Evolutionary conservation across 2,888 invertebrate genomes (phyloP), one percentile per base, ranked within the genome.

Genomic region (Agrilus biguttatus): DNA sequence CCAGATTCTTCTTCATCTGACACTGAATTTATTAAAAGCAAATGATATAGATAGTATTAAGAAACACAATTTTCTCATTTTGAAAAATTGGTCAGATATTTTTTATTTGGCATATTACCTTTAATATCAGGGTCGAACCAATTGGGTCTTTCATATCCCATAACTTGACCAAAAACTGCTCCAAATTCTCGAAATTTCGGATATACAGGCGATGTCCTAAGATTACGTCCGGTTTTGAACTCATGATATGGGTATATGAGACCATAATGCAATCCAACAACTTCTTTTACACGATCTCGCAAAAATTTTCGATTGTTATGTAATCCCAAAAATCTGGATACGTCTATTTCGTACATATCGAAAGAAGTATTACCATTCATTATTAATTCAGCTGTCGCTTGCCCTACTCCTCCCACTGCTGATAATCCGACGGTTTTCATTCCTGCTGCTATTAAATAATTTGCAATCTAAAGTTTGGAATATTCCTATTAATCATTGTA

Each of bases 361-460:
- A 83, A 72, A 23, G 78, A 77, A 0, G 89, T 81, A 49, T 79
- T 78, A 0, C 88, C 88, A 48, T 84, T 80, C 0, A 84, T 75
- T 37, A 97, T 89, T 59, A 88, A 78, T 62, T 95, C 89, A 0
- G 86, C 87, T 0, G 92, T 81, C 1, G 88, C 80, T 55, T 84
- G 77, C 0, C 95, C 96, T n/a, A 95, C 84, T 5, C 96, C 97
- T 0, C 93, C 95, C 0, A 93, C 91, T 8, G 91, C 87, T 1
- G 89, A 87, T 38, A 95, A 83, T n/a, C 96, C 96, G 28, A 90
- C 84, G 0, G 93, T 91, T 71, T 92, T 92, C 83, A 95, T 90
- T 3, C 96, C 97, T 34, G 93, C 90, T 1, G 95, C 92, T 35
- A 97, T 82, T 62, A 80, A 83, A 62, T 93, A 93, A 58, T 90